These are phyloP conservation scores for Melangyna quadrimaculata DNA, from an alignment of 2,888 invertebrate species.

Conservation along the genomic window DNA sequence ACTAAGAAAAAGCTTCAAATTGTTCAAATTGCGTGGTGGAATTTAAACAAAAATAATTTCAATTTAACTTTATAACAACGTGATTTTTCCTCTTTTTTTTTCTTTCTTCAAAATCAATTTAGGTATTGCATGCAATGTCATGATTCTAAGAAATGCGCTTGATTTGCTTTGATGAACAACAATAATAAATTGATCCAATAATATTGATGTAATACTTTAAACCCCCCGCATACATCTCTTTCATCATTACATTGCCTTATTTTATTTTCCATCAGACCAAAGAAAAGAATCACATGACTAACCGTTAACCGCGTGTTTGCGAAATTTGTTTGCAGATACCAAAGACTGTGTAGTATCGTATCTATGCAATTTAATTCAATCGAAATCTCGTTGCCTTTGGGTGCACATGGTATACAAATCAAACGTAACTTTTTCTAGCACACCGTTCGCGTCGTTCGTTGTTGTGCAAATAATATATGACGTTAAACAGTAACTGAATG, in stretches of 20 bases:
- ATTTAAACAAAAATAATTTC: neutral
- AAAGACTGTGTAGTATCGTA: neutral
- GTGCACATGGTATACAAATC: slow-evolving; percentile 14
- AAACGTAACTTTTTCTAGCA: slow-evolving; percentile 10
- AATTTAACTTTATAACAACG: neutral
- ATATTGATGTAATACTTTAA: slow-evolving; percentile 49
- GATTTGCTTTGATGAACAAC: slow-evolving; percentile 55
- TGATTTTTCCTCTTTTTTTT: neutral
- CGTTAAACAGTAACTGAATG: slow-evolving; percentile 32
- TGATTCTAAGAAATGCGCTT: slow-evolving; percentile 19
- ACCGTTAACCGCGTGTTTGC: slow-evolving; percentile 15
- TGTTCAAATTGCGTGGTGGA: neutral
- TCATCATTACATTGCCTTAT: neutral
- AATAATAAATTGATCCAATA: slow-evolving; percentile 25
- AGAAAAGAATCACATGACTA: slow-evolving; percentile 22
- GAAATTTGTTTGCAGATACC: slow-evolving; percentile 20
- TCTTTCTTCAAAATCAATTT: slow-evolving; percentile 27
- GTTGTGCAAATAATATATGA: neutral
- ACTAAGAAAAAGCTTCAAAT: no score
- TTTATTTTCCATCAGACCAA: neutral
- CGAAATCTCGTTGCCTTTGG: neutral
- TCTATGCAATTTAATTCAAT: slow-evolving; percentile 20
- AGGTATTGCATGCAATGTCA: slow-evolving; percentile 26
- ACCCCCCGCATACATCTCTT: neutral
- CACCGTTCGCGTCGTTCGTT: no score